These are phyloP conservation scores for Leptopilina syphax DNA, from an alignment of 2,888 invertebrate species.

Conservation along the genomic window DNA sequence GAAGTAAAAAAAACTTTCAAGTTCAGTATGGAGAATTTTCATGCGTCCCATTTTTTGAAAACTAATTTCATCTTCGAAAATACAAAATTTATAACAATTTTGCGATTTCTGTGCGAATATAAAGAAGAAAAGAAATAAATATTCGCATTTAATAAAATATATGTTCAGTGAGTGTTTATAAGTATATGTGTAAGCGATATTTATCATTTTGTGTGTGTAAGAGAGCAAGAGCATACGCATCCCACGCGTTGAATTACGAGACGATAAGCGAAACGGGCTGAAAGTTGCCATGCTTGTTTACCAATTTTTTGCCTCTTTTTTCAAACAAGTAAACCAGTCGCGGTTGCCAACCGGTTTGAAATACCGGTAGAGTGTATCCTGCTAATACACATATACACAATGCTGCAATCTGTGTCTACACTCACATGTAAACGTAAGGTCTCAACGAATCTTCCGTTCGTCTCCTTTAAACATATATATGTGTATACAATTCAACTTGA, in stretches of 20 bases:
- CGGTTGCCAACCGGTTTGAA: slow-evolving; percentile 57
- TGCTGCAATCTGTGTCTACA: neutral
- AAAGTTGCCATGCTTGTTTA: slow-evolving; percentile 56
- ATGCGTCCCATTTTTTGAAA: too few relatives aligned
- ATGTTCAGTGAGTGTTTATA: neutral
- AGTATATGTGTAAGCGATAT: slow-evolving; percentile 18
- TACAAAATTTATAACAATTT: neutral
- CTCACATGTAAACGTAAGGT: neutral
- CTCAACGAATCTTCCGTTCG: slow-evolving; percentile 36
- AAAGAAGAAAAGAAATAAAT: neutral
- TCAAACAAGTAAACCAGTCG: slow-evolving; percentile 42
- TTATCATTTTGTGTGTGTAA: slow-evolving; percentile 3
- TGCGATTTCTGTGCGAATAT: too few relatives aligned
- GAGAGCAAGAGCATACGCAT: slow-evolving; percentile 33
- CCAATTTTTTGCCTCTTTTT: slow-evolving; percentile 60
- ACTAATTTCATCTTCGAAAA: too few relatives aligned
- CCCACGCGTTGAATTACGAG: slow-evolving; percentile 41
- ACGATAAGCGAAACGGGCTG: slow-evolving; percentile 44
- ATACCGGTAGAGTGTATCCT: slow-evolving; percentile 57
- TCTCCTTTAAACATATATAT: slow-evolving; percentile 2
- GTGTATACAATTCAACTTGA: slow-evolving; percentile 35
- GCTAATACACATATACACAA: slow-evolving; percentile 15
- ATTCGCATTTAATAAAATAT: neutral
- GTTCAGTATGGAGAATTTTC: too few relatives aligned
- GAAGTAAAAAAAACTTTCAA: too few relatives aligned